Evolutionary conservation across 1,140 invertebrate genomes (phyloP), one percentile per base, ranked within the genome.

Genomic region (Procambarus virginalis): DNA sequence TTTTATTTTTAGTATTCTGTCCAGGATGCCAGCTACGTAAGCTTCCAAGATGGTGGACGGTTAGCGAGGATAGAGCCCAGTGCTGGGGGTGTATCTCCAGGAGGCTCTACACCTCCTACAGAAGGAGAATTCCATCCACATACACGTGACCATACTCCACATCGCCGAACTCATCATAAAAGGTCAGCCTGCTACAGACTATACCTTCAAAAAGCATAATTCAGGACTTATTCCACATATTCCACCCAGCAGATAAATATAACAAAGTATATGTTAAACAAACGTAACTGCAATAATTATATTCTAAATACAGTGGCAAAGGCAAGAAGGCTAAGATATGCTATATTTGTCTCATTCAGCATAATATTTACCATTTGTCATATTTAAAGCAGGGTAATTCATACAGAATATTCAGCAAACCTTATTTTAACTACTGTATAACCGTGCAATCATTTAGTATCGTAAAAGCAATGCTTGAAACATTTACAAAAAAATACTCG

Each of bases 11-110:
- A 91, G 87, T 90, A 84, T 83, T 90, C 84, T 48, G 85, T 88
- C 17, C 92, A 92, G 81, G 92, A 92, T 86, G 92, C 86, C 46
- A 92, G 92, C 75, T 92, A 92, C 68, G 84, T 92, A 46, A 92
- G 92, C 84, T 92, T 89, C 84, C 92, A 92, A 89, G 92, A 92
- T 82, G 89, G 92, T 46, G 82, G 89, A 3, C 89, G 92, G 76
- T 80, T 90, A 73, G 89, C 76, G 1, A 79, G 90, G 45, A 77
- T 90, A 51, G 89, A 90, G 78, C 86, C 86, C 6, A 92, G 75
- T 20, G 75, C 84, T 14, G 92, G 92, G 1, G 92, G 92, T 20
- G 89, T 92, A 20, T 92, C 92, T 58, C 92, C 92, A 3, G 92
- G 92, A 45, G 90, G 84, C 46, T 91, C 92, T 20, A 92, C 92